phyloP scores from a whole-genome alignment of 2,888 invertebrate genomes.

The Tipula unca region DNA sequence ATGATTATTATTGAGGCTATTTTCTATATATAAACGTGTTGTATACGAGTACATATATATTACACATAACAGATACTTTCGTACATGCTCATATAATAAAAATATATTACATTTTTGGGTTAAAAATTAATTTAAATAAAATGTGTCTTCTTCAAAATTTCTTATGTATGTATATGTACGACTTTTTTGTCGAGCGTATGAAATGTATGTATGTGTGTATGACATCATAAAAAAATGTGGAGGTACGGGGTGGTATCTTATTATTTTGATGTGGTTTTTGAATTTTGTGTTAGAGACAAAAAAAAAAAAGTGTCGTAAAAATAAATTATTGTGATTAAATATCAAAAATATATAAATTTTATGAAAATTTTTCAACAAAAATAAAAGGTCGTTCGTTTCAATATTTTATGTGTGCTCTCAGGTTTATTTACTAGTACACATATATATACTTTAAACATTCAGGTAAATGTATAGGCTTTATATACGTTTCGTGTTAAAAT shows the following conservation, averaged over 20 bases:
- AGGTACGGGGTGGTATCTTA: neutral
- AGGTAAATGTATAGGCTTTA: neutral
- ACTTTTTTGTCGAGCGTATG: neutral
- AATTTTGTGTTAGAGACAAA: neutral
- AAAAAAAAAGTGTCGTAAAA: neutral
- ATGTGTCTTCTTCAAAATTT: neutral
- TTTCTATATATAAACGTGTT: neutral
- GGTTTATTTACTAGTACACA: neutral
- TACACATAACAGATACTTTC: neutral
- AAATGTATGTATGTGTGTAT: neutral
- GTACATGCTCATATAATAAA: neutral
- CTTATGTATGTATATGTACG: neutral
- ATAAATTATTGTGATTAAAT: neutral
- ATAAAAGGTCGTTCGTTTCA: neutral
- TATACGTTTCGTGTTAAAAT: neutral
- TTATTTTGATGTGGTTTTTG: neutral
- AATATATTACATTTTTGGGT: neutral
- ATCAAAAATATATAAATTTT: neutral
- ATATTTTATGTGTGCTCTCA: neutral
- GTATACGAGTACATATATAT: neutral
- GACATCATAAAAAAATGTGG: neutral
- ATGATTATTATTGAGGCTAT: neutral
- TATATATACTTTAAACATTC: neutral
- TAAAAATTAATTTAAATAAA: conserved; percentile 9
- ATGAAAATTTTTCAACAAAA: neutral